Base-by-base conservation (phyloP, 2,888 invertebrate genomes). In the Diadegma fenestrale region DNA sequence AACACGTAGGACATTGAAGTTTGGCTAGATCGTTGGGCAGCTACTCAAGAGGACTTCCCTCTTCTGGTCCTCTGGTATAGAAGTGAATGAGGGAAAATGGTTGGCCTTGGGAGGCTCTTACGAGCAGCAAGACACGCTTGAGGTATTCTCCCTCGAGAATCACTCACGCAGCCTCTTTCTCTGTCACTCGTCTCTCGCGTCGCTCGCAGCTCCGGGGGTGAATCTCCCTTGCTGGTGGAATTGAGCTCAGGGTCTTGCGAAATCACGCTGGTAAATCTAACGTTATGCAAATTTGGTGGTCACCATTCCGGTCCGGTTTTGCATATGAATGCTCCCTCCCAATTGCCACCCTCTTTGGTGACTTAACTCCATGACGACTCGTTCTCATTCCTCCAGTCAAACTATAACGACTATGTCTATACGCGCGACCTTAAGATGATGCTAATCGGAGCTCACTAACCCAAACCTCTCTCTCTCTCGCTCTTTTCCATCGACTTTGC, bases 211-310 rank as follows among this genome's bases (percentile, higher is more conserved):
- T 69, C 48, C 79, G 75, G 45, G 68, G 58, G 69, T 58, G 54
- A 82, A 71, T 71, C 75, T 82, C 78, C 69, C 81, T 71, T n/a
- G n/a, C n/a, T n/a, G 54, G 61, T 68, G 81, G 78, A 43, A 81
- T 81, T 76, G 63, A 81, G 41, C 80, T 72, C 76, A 66, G 76
- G 79, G 80, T 79, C 68, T 76, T 61, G 92, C 92, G 91, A 93
- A 93, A 93, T 93, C 93, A 93, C 92, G 80, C 58, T 82, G 92
- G 92, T 91, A 92, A 92, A 93, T 93, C 93, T 93, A 90, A 92
- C 93, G 91, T 93, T 94, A 93, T 93, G 94, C 90, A 94, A 92
- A 93, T 93, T 80, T 89, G 83, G 90, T 89, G 91, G 90, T 89
- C 91, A 91, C 91, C 91, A 91, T 91, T 90, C 92, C 92, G 91